phyloP scores from a whole-genome alignment of 1,140 invertebrate genomes.

The Glossosoma conforme region DNA sequence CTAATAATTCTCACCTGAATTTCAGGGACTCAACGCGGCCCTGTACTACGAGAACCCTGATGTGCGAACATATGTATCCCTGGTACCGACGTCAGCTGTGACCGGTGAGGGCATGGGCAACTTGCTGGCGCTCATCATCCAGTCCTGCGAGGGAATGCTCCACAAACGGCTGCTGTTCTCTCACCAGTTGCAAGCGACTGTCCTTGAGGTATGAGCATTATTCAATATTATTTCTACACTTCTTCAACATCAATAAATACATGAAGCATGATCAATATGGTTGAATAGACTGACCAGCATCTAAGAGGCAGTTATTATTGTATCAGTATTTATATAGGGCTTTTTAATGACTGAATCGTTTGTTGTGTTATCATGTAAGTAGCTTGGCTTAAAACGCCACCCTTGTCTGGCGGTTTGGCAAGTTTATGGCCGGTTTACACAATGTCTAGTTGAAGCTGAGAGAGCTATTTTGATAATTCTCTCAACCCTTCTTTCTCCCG shows the following conservation, averaged over 20 bases:
- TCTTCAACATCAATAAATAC: not conserved
- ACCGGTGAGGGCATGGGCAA: slow-evolving; percentile 98
- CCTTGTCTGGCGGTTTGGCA: too few species aligned
- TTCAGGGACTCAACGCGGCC: slow-evolving; percentile 83
- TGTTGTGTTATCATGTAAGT: too few species aligned
- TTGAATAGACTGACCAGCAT: too few species aligned
- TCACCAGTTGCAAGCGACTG: slow-evolving; percentile 92
- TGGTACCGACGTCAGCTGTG: slow-evolving; percentile 97
- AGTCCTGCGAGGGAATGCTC: slow-evolving; percentile 86
- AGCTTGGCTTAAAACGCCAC: too few species aligned
- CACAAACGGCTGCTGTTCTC: slow-evolving; percentile 89
- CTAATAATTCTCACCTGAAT: slow-evolving; percentile 35
- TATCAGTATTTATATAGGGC: too few species aligned
- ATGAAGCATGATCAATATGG: too few species aligned
- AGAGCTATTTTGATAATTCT: too few species aligned
- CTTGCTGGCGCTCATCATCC: slow-evolving; percentile 86
- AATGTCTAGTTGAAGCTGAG: too few species aligned
- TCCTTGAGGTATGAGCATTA: slow-evolving; percentile 68
- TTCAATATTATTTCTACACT: not conserved
- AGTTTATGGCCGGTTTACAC: too few species aligned
- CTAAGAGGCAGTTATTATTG: too few species aligned
- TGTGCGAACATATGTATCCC: slow-evolving; percentile 84
- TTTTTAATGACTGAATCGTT: too few species aligned
- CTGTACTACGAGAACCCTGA: slow-evolving; percentile 96
- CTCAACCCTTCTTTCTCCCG: too few species aligned